Base-by-base conservation (phyloP, 2,797 vertebrate genomes). In the Coendou prehensilis region DNA sequence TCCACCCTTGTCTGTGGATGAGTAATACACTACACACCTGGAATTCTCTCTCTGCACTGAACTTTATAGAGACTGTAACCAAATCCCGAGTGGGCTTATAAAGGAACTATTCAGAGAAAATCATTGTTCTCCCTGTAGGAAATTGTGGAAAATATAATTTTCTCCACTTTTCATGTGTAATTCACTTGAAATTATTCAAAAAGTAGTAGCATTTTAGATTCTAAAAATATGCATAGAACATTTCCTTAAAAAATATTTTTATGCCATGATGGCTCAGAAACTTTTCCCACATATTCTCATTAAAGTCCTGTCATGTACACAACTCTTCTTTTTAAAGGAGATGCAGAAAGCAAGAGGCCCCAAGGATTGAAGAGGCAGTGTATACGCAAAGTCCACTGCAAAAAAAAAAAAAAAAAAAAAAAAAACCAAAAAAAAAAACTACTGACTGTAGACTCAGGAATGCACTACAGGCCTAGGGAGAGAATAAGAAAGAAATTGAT, bases 111-210 rank as follows among this genome's bases (percentile, higher is more conserved):
- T 89, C 87, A 80, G 56, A 91, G 41, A 20, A 91, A 89, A 86
- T 26, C 47, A 83, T 84, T 61, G 23, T 83, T 91, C n/a, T 89
- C 30, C 57, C 50, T 80, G 57, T n/a, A 92, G 91, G 56, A 93
- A 86, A 93, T 41, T 63, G 20, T 75, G 6, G 45, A 78, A 76
- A 71, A 69, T 89, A 76, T 64, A 87, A 76, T 93, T 83, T 73
- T 81, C 76, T 90, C 30, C n/a, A 23, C 3, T 50, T 64, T 7
- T 86, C 33, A 56, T 22, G 30, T 71, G 33, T 63, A 96, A 94
- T 79, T 80, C 50, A 73, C 47, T 52, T 83, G 59, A 61, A 86
- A 91, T 92, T 95, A 82, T 94, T 92, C n/a, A 83, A 57, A 96
- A 95, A 78, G n/a, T 73, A 81, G 54, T 67, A 90, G n/a, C 59